Evolutionary conservation across 2,113 vertebrate genomes (phyloP), one percentile per base, ranked within the genome.

Genomic region (Albula glossodonta): DNA sequence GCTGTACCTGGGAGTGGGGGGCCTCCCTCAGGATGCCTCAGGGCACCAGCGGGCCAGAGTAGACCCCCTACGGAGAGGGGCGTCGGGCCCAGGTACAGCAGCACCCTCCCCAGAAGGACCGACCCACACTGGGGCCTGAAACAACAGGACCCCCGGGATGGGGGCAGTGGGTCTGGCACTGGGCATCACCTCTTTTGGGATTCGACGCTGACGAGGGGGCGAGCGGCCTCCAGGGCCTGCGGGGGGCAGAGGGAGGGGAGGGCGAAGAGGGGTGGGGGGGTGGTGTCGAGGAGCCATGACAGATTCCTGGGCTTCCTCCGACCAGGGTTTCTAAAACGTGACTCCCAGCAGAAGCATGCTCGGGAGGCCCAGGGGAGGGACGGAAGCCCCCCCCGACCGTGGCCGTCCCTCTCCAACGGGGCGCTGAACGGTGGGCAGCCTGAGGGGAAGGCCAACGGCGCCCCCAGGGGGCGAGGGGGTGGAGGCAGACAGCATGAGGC

Each of bases 271-370:
- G 2, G 1, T 85, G 87, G 1, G 88, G 1, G 88, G 31, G 31
- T 41, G 31, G 31, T 41, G 31, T 41, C 92, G 88, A 95, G 92
- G 80, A 88, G 81, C 51, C 90, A 92, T 0, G 96, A 97, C 4
- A 92, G 95, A 13, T 93, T 95, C 12, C 85, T 96, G 60, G 93
- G 95, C 12, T 93, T 97, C 66, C 89, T 97, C 19, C 96, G 92
- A 90, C 92, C 94, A 0, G 90, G 93, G 86, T 95, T 97, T 87
- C 82, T 95, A 52, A 96, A 93, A 91, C 97, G 94, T 87, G 96
- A 97, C 10, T 91, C 88, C 25, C 84, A 83, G 13, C 84, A 83
- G 13, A 95, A 87, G 82, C 93, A 87, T 87, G 88, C 91, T 8
- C 91, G 77, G 2, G 92, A 93, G 2, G 66, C 78, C 2, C 92